These are phyloP conservation scores for Zygothrica quintamaculata DNA, from an alignment of 2,888 invertebrate genomes.

Conservation along the genomic window DNA sequence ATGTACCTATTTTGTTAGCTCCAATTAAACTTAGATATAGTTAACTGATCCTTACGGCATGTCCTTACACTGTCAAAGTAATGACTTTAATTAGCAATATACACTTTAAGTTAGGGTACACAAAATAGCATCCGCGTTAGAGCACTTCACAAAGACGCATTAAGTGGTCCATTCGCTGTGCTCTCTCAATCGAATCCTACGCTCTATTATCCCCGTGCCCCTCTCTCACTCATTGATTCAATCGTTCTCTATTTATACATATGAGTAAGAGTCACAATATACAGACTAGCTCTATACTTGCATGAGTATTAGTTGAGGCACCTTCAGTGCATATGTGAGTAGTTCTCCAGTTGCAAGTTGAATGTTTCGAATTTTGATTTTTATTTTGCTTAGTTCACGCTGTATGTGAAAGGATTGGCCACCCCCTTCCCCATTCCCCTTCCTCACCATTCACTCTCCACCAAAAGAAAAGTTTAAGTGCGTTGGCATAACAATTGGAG, in stretches of 20 bases:
- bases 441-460: neutral
- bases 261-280: neutral
- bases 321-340: slow-evolving; percentile 19
- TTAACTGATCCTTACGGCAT: too few relatives aligned
- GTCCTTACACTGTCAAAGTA: neutral
- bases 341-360: slow-evolving; percentile 10
- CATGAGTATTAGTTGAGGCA: slow-evolving; percentile 1
- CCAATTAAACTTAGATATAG: too few relatives aligned
- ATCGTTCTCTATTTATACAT: slow-evolving; percentile 10
- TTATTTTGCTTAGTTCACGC: too few relatives aligned
- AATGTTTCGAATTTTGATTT: slow-evolving; percentile 51
- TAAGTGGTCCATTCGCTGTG: slow-evolving; percentile 70
- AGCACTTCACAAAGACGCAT: slow-evolving; percentile 47
- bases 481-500: slow-evolving; percentile 43
- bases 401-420: slow-evolving; percentile 39
- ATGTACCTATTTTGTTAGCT: too few relatives aligned
- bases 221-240: too few relatives aligned
- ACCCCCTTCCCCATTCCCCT: neutral
- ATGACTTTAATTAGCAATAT: too few relatives aligned
- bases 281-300: slow-evolving; percentile 2
- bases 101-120: slow-evolving; percentile 17
- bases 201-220: slow-evolving; percentile 6
- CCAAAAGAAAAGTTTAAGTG: slow-evolving; percentile 35
- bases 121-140: slow-evolving; percentile 25
- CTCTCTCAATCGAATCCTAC: slow-evolving; percentile 58